phyloP scores from a whole-genome alignment of 1,140 invertebrate genomes.

The Bilobella aurantiaca region DNA sequence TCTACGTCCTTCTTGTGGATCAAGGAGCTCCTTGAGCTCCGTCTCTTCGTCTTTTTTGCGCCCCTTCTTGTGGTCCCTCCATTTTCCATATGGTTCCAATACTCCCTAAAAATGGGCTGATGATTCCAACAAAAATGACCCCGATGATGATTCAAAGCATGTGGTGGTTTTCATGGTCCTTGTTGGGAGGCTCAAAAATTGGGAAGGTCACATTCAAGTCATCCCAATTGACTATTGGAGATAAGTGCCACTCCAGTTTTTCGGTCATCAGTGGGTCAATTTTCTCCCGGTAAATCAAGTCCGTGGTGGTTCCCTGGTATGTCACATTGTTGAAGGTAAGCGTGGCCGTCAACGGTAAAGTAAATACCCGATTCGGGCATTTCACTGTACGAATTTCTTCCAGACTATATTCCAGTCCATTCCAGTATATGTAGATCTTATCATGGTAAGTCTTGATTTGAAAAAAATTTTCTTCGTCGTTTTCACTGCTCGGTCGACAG shows the following conservation, averaged over 20 bases:
- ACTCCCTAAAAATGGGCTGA: too few relatives aligned
- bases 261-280: slow-evolving; percentile 8
- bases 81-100: too few relatives aligned
- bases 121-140: background rate
- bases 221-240: slow-evolving; percentile 2
- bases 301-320: background rate
- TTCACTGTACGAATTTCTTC: background rate
- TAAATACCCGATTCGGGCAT: background rate
- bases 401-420: background rate
- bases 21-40: too few relatives aligned
- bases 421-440: slow-evolving; percentile 4
- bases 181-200: background rate
- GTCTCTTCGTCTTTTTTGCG: background rate
- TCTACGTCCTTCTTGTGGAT: background rate
- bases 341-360: slow-evolving; percentile 11
- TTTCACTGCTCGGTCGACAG: background rate
- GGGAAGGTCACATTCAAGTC: background rate
- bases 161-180: background rate
- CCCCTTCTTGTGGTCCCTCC: background rate
- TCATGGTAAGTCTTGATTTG: slow-evolving; percentile 11
- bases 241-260: slow-evolving; percentile 12
- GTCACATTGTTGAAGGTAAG: slow-evolving; percentile 2
- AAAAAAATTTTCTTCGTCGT: background rate
- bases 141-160: background rate
- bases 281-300: slow-evolving; percentile 10